Conservation (phyloP, 2,113 vertebrate species). For the Hirundichthys speculiger region DNA sequence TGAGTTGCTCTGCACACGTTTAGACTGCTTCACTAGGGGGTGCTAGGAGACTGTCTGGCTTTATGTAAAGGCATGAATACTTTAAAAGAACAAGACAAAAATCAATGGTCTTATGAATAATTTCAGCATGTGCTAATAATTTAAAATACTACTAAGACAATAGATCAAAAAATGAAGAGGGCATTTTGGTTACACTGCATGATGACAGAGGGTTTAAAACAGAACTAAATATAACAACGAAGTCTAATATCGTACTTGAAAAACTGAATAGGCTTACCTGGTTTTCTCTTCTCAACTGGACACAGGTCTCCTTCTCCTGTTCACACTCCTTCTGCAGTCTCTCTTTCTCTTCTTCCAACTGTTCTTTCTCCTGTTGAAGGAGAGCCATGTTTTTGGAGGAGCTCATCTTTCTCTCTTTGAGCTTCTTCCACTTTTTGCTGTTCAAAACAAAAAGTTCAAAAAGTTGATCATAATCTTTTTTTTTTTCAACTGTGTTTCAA, state of each 20-base stretch:
- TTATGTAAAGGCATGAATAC: constrained; percentile 2
- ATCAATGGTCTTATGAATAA: constrained; percentile 1
- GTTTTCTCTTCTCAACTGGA: constrained; percentile 85
- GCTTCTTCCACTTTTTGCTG: constrained; percentile 97
- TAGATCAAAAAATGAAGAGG: background rate
- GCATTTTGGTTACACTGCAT: constrained; percentile 7
- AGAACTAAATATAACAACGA: too few species aligned
- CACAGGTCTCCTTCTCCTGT: constrained; percentile 84
- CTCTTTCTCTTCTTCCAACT: constrained; percentile 87
- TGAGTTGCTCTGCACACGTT: constrained; percentile 14
- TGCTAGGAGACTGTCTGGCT: constrained; percentile 65
- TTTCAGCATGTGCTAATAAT: background rate
- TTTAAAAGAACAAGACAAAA: background rate
- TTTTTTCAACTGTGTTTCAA: background rate
- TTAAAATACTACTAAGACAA: background rate
- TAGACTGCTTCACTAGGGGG: constrained; percentile 69
- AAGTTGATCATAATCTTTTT: too few species aligned
- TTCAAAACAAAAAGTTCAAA: constrained; percentile 13
- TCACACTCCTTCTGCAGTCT: constrained; percentile 83
- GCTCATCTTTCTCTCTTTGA: constrained; percentile 91
- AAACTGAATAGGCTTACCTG: constrained; percentile 80
- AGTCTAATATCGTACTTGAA: background rate
- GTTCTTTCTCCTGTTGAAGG: constrained; percentile 87
- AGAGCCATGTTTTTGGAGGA: constrained; percentile 85
- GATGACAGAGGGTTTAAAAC: background rate